Percentiles rank a stretch among this genome's conserved stretches.
Conservation (phyloP, 2,113 vertebrate species). For the Rhombomys opimus region DNA sequence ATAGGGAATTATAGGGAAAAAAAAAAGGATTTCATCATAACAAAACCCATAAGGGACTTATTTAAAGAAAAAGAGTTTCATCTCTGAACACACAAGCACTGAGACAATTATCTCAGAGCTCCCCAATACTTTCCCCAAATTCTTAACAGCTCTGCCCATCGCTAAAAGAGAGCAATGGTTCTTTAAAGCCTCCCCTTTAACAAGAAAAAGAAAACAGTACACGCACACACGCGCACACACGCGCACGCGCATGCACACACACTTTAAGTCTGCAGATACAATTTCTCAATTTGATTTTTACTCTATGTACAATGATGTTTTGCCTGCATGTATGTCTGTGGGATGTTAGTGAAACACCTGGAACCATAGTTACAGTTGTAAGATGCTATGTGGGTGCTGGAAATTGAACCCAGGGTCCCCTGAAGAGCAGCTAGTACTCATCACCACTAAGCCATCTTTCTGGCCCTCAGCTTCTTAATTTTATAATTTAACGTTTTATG, state of each 20-base stretch:
- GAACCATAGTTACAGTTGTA: background rate
- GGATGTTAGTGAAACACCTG: background rate
- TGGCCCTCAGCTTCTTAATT: too few species aligned
- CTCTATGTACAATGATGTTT: background rate
- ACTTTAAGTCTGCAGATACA: background rate
- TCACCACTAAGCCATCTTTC: background rate
- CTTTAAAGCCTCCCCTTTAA: background rate
- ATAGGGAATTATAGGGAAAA: background rate
- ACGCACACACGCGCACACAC: background rate
- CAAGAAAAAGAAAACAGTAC: background rate
- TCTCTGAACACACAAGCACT: background rate
- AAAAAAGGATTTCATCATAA: background rate
- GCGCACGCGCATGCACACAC: background rate
- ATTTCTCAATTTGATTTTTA: background rate
- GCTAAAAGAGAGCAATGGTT: background rate
- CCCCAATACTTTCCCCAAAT: background rate
- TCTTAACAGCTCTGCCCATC: background rate
- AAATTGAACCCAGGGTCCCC: background rate
- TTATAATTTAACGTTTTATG: background rate
- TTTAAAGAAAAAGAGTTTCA: background rate
- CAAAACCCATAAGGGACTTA: background rate
- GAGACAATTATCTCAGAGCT: background rate
- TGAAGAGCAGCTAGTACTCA: background rate
- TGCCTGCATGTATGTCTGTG: background rate
- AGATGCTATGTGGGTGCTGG: background rate